phyloP scores from a whole-genome alignment of 2,797 vertebrate species.

The Gallinago solitaria region DNA sequence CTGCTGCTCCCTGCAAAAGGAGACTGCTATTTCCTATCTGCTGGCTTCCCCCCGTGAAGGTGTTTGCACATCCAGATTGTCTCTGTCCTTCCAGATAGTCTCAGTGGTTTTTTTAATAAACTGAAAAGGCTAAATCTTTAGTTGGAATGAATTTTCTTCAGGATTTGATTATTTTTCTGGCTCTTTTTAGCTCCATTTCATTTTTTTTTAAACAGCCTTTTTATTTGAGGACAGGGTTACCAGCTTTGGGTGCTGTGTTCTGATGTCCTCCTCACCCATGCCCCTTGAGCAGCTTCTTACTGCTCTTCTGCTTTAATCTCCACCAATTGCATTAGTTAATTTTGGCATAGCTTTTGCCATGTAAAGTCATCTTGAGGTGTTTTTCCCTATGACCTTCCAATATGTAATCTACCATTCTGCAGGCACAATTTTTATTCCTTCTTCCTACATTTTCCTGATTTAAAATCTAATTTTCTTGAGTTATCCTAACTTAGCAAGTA shows the following conservation, averaged over 20 bases:
- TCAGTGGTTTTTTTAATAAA: background rate
- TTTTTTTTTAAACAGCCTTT: background rate
- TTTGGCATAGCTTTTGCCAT: background rate
- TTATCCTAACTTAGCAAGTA: background rate
- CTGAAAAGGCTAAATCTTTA: background rate
- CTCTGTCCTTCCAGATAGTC: background rate
- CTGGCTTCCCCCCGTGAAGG: rapidly evolving
- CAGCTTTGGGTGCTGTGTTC: background rate
- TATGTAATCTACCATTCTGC: background rate
- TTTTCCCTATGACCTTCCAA: background rate
- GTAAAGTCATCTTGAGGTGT: background rate
- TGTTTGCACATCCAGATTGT: background rate
- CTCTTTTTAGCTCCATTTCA: background rate
- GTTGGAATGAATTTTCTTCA: background rate
- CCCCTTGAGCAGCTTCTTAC: background rate
- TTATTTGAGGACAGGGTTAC: background rate
- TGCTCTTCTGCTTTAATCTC: background rate
- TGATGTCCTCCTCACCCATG: background rate
- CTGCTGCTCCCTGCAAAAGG: background rate
- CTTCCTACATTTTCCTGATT: background rate
- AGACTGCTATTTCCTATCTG: background rate
- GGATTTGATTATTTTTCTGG: background rate
- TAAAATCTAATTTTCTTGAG: background rate
- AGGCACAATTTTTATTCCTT: background rate
- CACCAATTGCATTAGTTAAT: background rate